Conservation (phyloP, 2,113 vertebrate genomes). For the Typhlomys cinereus region DNA sequence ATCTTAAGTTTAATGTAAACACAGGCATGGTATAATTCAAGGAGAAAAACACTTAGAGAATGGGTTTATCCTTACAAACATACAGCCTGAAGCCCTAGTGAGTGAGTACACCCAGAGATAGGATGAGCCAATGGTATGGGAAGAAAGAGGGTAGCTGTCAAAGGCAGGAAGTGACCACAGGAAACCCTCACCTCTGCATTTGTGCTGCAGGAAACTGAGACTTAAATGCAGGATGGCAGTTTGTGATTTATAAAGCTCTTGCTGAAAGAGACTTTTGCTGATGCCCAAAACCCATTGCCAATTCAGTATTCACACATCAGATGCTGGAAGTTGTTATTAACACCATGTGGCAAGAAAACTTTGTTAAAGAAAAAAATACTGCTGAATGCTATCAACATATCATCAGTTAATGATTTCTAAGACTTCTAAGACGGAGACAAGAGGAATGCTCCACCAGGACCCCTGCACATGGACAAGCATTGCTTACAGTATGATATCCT, state of each 20-base stretch:
- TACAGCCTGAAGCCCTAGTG: not conserved
- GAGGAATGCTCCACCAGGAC: not conserved
- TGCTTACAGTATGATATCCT: not conserved
- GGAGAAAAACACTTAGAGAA: not conserved
- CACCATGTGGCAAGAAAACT: slow-evolving; percentile 67
- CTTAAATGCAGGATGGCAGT: not conserved
- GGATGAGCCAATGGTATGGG: not conserved
- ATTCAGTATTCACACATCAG: slow-evolving; percentile 68
- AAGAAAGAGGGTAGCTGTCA: not conserved
- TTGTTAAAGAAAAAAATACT: slow-evolving; percentile 11
- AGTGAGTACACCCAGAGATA: not conserved
- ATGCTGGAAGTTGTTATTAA: slow-evolving; percentile 60
- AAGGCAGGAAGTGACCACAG: not conserved
- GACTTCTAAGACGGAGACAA: not conserved
- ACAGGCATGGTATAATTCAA: not conserved
- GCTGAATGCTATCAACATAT: slow-evolving; percentile 44
- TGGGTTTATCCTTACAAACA: not conserved
- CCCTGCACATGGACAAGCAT: accelerated
- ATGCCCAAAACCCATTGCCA: slow-evolving; percentile 53
- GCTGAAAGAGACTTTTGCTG: slow-evolving; percentile 48
- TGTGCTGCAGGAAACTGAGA: not conserved
- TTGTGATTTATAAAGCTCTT: slow-evolving; percentile 51
- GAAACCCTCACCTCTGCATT: not conserved
- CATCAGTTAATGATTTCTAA: not conserved
- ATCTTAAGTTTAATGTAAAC: slow-evolving; percentile 2